Base-by-base conservation (phyloP, 2,888 invertebrate genomes). In the Cosmia trapezina region DNA sequence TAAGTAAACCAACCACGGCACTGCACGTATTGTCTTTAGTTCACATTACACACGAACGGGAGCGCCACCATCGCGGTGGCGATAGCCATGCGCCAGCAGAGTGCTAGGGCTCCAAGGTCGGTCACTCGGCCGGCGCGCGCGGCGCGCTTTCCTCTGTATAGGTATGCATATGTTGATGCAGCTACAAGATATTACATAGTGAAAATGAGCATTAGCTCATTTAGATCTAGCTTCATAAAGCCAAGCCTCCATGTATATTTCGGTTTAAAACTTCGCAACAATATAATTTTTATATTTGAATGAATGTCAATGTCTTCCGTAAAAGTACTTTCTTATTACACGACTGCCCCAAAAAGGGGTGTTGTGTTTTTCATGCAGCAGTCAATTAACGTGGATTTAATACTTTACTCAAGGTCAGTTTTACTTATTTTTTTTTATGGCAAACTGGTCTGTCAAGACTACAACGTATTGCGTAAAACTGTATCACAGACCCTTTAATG, bases 401-500 rank as follows among this genome's bases (percentile, higher is more conserved):
- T 33, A 57, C 37, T 51, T 45, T 9, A 45, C 3, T 75, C 76
- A 75, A 76, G 85, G 76, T 49, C 73, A 62, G 37, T n/a, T 60
- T 49, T 37, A 53, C 33, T 57, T 33, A 54, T n/a, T 17, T 77
- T 53, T n/a, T 4, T 43, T 54, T 51, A 33, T 22, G 17, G 28
- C 12, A 56, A 74, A 80, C 80, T 65, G 62, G 76, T 69, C 19
- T 0, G 1, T 22, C 56, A 43, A 22, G 51, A 51, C 14, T 19
- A 62, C 7, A 53, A 43, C 1, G 0, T 57, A 62, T 81, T n/a
- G n/a, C 61, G 37, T 53, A 70, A 56, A 77, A 57, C 28, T 61
- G 14, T 65, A 53, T 57, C 47, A 43, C 22, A n/a, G 47, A 6
- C 41, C 82, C 43, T 82, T 74, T 62, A 67, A 33, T 54, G 37